Evolutionary conservation across 2,113 vertebrate species (phyloP).

Genomic region (Limanda limanda): DNA sequence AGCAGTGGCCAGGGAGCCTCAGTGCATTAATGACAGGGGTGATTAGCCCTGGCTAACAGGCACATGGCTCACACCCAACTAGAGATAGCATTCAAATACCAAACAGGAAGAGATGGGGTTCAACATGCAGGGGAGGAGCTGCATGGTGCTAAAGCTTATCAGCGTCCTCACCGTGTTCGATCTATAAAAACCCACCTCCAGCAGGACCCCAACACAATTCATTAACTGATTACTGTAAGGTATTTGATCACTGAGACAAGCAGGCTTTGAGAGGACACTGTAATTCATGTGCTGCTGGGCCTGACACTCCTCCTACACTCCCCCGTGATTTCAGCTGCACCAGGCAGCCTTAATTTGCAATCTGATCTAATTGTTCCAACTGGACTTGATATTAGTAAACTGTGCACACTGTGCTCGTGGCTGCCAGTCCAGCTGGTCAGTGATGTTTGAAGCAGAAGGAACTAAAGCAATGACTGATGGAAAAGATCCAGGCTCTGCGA

Average conservation of each 20-base stretch:
- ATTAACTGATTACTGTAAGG: conserved; percentile 47
- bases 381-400: not conserved
- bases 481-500: not conserved
- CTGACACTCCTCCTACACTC: not conserved
- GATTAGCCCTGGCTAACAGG: conserved; percentile 44
- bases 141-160: conserved; percentile 34
- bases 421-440: not conserved
- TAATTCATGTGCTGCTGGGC: conserved; percentile 1
- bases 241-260: conserved; percentile 40
- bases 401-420: not conserved
- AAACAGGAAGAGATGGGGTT: conserved; percentile 32
- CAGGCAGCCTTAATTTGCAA: not conserved
- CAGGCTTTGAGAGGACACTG: conserved; percentile 17
- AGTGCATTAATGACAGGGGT: conserved; percentile 49
- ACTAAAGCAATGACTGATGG: not conserved
- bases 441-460: not conserved
- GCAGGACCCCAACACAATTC: conserved; percentile 28
- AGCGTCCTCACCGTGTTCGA: conserved; percentile 3
- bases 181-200: conserved; percentile 23
- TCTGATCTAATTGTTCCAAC: not conserved
- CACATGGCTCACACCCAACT: not conserved
- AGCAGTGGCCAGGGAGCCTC: conserved; percentile 25
- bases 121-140: conserved; percentile 32
- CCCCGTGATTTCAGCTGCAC: not conserved
- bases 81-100: conserved; percentile 32